Percentiles rank a stretch among this genome's conserved stretches.
These are phyloP conservation scores for Formica exsecta DNA, from an alignment of 1,140 invertebrate species.

Conservation along the genomic window DNA sequence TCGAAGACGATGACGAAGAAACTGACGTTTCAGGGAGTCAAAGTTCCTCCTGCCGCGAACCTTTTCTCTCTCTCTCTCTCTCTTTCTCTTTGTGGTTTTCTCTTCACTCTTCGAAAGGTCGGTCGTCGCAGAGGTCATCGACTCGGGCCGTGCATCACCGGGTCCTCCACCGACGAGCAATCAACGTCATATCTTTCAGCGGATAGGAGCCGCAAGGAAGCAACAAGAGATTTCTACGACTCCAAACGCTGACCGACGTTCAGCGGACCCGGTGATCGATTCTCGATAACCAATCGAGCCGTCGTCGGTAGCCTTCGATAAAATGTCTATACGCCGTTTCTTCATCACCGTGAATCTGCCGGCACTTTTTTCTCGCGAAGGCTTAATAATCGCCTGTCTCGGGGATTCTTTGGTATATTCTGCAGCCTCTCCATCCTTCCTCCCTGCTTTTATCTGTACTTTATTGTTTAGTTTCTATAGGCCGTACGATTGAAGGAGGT, in stretches of 20 bases:
- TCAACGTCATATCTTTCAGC: constrained; percentile 78
- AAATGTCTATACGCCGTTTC: constrained; percentile 66
- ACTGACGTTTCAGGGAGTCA: constrained; percentile 64
- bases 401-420: constrained; percentile 31
- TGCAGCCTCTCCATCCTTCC: not conserved
- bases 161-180: constrained; percentile 73
- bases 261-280: constrained; percentile 69
- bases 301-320: constrained; percentile 70
- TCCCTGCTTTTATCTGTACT: constrained; percentile 7
- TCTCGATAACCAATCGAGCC: constrained; percentile 74
- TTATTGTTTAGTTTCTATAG: constrained; percentile 48
- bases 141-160: constrained; percentile 69
- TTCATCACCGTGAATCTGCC: constrained; percentile 66
- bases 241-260: constrained; percentile 58
- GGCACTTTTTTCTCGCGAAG: constrained; percentile 31
- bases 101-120: constrained; percentile 50
- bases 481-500: not conserved
- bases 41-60: constrained; percentile 55
- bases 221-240: constrained; percentile 71
- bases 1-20: constrained; percentile 54
- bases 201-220: constrained; percentile 41
- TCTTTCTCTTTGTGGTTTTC: constrained; percentile 23
- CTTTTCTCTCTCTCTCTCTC: constrained; percentile 23
- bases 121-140: constrained; percentile 66
- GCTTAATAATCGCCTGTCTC: constrained; percentile 60